phyloP scores from a whole-genome alignment of 2,888 invertebrate genomes.

The Cyaniris semiargus region DNA sequence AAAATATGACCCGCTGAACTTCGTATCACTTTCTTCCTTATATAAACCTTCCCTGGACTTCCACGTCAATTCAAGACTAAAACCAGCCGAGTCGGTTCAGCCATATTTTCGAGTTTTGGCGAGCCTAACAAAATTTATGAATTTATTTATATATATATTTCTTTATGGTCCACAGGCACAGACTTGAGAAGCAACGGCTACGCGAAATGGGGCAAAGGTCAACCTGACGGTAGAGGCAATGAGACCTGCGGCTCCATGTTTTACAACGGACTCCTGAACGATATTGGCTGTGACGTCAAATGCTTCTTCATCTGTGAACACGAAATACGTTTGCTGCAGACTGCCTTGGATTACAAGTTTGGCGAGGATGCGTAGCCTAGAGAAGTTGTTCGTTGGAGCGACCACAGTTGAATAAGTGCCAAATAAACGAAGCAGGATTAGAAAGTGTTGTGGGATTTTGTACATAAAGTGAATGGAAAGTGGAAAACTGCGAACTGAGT shows the following conservation, averaged over 20 bases:
- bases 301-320: slow-evolving; percentile 67
- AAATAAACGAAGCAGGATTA: neutral
- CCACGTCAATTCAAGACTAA: neutral
- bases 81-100: neutral
- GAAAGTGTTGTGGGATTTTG: neutral
- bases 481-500: neutral
- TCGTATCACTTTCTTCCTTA: neutral
- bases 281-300: slow-evolving; percentile 51
- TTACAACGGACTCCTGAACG: slow-evolving; percentile 59
- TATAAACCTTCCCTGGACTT: neutral
- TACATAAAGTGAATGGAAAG: neutral
- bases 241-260: slow-evolving; percentile 67
- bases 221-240: slow-evolving; percentile 57
- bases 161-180: slow-evolving; percentile 47
- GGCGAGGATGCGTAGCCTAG: slow-evolving; percentile 33
- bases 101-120: too few species aligned
- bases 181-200: slow-evolving; percentile 56
- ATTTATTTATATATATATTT: neutral
- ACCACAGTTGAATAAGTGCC: neutral
- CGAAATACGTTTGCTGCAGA: slow-evolving; percentile 47
- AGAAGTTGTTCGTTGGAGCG: neutral
- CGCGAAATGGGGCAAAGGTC: slow-evolving; percentile 53
- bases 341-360: slow-evolving; percentile 42
- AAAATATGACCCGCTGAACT: neutral
- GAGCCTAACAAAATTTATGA: neutral